Base-by-base conservation (phyloP, 2,888 invertebrate species). In the Biston betularia region DNA sequence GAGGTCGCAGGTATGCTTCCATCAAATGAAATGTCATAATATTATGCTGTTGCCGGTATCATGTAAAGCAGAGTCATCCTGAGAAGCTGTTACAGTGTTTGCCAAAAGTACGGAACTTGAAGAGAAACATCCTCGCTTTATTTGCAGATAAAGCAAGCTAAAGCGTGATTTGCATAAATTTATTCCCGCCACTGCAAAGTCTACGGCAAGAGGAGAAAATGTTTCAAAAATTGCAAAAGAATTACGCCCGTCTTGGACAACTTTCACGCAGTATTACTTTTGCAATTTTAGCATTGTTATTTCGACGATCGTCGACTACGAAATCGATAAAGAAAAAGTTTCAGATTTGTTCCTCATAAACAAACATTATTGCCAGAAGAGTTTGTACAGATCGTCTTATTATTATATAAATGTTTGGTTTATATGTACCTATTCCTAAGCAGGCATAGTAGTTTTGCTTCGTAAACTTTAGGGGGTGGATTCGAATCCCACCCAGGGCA, bases 11-110 rank as follows among this genome's bases (percentile, higher is more conserved):
- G 14, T 56, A n/a, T 5, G 56, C 50, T 50, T 45, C 56, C 44
- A 45, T 63, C 56, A 56, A 63, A 63, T 56, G 50, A 56, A 63
- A 63, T 52, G 44, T 44, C 52, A 38, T 62, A 62, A 48, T 40
- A 55, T 42, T 34, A 40, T 15, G 14, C 48, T 10, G 8, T 24
- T 35, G n/a, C 35, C 40, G 35, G 48, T 62, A 49, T 49, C 48
- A 42, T 55, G 15, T 15, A 50, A 56, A 54, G 40, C 55, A 49
- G 48, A 48, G 44, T 50, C 49, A 35, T 55, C 45, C 33, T 45
- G 50, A n/a, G n/a, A 63, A 63, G 55, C 56, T 44, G 50, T 24
- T 63, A 63, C 44, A 56, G 15, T 48, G 14, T 33, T 33, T 63
- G 44, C 24, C 50, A 42, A 15, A 48, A 55, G 35, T 34, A 49